Percentiles rank a stretch among this genome's conserved stretches.
Conservation (phyloP, 2,797 vertebrate genomes). For the Aeoliscus strigatus region DNA sequence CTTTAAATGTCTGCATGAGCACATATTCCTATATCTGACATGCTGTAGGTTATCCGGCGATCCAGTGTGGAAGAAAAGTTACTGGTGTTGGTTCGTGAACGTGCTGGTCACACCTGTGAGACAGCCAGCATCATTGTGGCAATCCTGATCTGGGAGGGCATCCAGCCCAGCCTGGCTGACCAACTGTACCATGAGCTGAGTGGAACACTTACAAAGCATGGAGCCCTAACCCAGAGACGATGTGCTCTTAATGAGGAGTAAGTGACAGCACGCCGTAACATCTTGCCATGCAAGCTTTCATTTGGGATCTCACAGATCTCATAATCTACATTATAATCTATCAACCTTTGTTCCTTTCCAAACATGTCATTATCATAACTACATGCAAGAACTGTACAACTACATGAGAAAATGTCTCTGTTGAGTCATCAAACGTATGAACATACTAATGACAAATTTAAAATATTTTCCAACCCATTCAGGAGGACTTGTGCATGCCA, state of each 20-base stretch:
- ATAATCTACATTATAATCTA: too few species aligned
- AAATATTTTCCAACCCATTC: constrained; percentile 12
- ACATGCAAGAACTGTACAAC: background rate
- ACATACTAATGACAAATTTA: background rate
- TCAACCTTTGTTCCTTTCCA: too few species aligned
- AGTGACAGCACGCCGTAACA: constrained; percentile 52
- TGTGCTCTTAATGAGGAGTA: constrained; percentile 98
- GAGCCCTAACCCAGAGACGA: constrained; percentile 88
- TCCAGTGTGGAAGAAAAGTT: constrained; percentile 87
- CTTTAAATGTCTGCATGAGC: background rate
- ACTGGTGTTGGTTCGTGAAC: constrained; percentile 89
- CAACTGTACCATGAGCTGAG: constrained; percentile 87
- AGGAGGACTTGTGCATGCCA: constrained; percentile 98
- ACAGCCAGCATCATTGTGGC: constrained; percentile 89
- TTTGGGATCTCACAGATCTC: too few species aligned
- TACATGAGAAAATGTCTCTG: background rate
- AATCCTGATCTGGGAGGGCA: constrained; percentile 95
- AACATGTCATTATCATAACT: background rate
- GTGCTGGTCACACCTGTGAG: constrained; percentile 86
- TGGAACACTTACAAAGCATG: constrained; percentile 84
- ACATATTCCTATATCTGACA: background rate
- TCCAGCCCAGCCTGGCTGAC: constrained; percentile 82
- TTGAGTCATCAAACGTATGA: background rate
- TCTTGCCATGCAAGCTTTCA: background rate
- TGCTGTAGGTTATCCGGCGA: constrained; percentile 88